Base-by-base conservation (phyloP, 1,140 invertebrate genomes). In the Hyles euphorbiae region DNA sequence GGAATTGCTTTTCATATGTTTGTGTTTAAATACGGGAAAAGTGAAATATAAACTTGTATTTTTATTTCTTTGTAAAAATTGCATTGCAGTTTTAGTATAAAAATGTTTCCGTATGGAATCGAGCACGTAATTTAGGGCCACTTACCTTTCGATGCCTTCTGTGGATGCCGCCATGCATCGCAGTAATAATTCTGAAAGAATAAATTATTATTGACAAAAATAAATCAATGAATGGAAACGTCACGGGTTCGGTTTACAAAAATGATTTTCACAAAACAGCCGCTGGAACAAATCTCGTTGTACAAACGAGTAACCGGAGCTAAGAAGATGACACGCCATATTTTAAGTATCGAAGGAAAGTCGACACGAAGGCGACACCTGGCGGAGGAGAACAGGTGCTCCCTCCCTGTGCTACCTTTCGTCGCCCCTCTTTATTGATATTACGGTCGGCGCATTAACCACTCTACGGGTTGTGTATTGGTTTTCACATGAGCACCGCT, bases 371-470 rank as follows among this genome's bases (percentile, higher is more conserved):
- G 67, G 68, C 69, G 76, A 81, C 76, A 81, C 78, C 72, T 72
- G 67, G 63, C 67, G 68, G 63, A 63, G 70, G 78, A 70, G 67
- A 44, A 70, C 68, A 69, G 66, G 68, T 71, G 67, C 56, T 63
- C 67, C 46, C 70, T 66, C 67, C 70, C 60, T 64, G 62, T 67
- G 68, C 67, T 73, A 46, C 62, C 65, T 59, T 63, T 52, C 47
- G 10, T 52, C 60, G 34, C 60, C 78, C 71, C 74, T 78, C 79
- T 87, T 83, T 87, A 83, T 81, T 85, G 82, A 83, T 83, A 83
- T 83, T 83, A 83, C 77, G 72, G 80, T 76, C 69, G 78, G 74
- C 75, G 76, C 83, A 83, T 81, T 83, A 87, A 83, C 69, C 79
- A 85, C 81, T 84, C 72, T 65, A 75, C 68, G 66, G 67, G 76